phyloP scores from a whole-genome alignment of 2,888 invertebrate species.

The Ophioninae sp. region DNA sequence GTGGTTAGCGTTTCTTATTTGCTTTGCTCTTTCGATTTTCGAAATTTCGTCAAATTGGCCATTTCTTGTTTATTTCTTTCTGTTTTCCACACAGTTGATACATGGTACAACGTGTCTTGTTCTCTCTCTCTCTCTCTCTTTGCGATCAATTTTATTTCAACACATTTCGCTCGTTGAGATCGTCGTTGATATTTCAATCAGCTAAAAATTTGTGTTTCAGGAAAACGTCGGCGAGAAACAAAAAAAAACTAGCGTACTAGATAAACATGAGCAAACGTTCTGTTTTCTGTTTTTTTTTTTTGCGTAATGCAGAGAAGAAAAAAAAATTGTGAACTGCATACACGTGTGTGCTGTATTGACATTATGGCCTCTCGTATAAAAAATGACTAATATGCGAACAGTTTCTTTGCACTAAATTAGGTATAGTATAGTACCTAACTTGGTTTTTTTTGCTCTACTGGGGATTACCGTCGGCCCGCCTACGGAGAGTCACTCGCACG shows the following conservation, averaged over 20 bases:
- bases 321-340: constrained; percentile 48
- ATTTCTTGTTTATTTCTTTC: constrained; percentile 28
- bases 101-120: constrained; percentile 28
- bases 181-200: constrained; percentile 18
- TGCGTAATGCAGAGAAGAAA: constrained; percentile 39
- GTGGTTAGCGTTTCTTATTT: constrained; percentile 56
- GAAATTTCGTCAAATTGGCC: constrained; percentile 55
- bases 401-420: constrained; percentile 68
- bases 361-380: constrained; percentile 55
- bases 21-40: constrained; percentile 51
- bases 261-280: constrained; percentile 40
- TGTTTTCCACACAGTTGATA: constrained; percentile 32
- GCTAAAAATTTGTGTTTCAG: constrained; percentile 6
- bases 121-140: constrained; percentile 7
- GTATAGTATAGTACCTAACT: constrained; percentile 78
- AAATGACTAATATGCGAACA: constrained; percentile 65
- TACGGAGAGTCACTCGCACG: constrained; percentile 95
- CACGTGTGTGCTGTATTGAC: constrained; percentile 60
- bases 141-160: constrained; percentile 19
- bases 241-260: constrained; percentile 18
- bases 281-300: constrained; percentile 29
- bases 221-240: constrained; percentile 29
- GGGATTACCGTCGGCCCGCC: constrained; percentile 84
- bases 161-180: constrained; percentile 21
- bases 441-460: constrained; percentile 77